A percentile compares a stretch with the other conserved stretches of the same genome.
Evolutionary conservation across 2,797 vertebrate genomes (phyloP).

Genomic region (Smutsia gigantea): DNA sequence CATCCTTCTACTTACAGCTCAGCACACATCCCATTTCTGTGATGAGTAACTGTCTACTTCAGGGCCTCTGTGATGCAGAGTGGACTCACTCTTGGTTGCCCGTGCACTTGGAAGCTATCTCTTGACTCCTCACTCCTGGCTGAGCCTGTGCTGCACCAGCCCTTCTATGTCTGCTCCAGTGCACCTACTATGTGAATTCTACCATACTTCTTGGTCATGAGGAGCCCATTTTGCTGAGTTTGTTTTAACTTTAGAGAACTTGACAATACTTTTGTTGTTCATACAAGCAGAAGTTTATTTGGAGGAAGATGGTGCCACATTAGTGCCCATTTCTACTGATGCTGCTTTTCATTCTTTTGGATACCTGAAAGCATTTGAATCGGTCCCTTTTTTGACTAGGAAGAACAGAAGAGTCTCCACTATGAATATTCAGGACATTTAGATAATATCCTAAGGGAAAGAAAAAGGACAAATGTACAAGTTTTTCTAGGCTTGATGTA

Average conservation of each 20-base stretch:
- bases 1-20: neutral
- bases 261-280: neutral
- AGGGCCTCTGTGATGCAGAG: neutral
- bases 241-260: neutral
- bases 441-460: neutral
- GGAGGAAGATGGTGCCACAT: neutral
- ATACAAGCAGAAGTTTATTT: neutral
- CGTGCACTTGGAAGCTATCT: too few relatives aligned
- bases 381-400: neutral
- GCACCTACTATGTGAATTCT: neutral
- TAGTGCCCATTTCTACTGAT: neutral
- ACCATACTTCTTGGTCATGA: neutral
- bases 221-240: neutral
- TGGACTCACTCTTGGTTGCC: neutral
- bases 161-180: neutral
- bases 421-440: neutral
- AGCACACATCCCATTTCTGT: neutral
- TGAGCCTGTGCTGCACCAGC: accelerated
- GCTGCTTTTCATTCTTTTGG: neutral
- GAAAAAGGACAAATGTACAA: neutral
- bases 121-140: neutral
- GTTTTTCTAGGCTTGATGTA: neutral
- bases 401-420: neutral
- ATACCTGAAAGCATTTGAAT: neutral
- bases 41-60: too few relatives aligned